Base-by-base conservation (phyloP, 2,888 invertebrate species). In the Caradrina clavipalpis region DNA sequence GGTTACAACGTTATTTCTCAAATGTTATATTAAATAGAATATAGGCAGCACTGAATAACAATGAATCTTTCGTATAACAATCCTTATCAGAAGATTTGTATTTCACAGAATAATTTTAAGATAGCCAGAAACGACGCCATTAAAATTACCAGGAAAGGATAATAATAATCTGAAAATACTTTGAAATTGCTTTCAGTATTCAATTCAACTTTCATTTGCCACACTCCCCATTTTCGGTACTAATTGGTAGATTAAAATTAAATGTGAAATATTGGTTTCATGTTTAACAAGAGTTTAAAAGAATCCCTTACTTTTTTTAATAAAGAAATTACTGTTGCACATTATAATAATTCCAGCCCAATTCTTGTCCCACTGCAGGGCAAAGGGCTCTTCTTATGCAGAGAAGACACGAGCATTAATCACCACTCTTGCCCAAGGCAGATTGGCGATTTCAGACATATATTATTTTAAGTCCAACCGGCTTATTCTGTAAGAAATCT, bases 181-280 rank as follows among this genome's bases (percentile, higher is more conserved):
- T 45, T 17, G 19, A n/a, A 22, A 49, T 35, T 31, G 2, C 1
- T 19, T 21, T 26, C 3, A 17, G 22, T 49, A 54, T 55, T 55
- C 3, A 26, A 15, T 62, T 56, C 0, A 45, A 15, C 8, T 62
- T 47, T 49, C 26, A 5, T 31, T 57, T 8, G 2, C 26, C 11
- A 47, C 26, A 21, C 39, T 71, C 53, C 39, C 31, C 11, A 45
- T 45, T 39, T 35, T 39, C 15, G 7, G n/a, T 39, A 15, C 21
- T 57, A 63, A 72, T 71, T 57, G 13, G 26, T 21, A 72, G 39
- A 56, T 47, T 47, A 21, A 57, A 22, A 71, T 53, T 64, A 49
- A 64, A 53, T 42, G 21, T 64, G 39, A 72, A 64, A 53, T 42
- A 15, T 7, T 19, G 22, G 19, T 39, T 55, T n/a, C 1, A 35